Evolutionary conservation across 1,140 invertebrate genomes (phyloP), one percentile per base, ranked within the genome.

Genomic region (Eupeodes corollae): DNA sequence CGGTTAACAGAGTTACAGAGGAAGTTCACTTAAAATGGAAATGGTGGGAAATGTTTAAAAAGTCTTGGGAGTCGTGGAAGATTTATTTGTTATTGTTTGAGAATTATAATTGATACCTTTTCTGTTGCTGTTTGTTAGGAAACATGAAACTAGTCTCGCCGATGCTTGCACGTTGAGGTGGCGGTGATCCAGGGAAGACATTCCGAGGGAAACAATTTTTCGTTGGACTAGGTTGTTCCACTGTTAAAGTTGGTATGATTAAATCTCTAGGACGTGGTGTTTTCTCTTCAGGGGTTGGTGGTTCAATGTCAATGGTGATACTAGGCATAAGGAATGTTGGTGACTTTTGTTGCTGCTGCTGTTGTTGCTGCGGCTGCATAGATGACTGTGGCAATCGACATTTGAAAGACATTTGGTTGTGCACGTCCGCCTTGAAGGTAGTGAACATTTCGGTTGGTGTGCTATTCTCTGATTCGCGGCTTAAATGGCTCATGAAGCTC

Each of bases 141-240:
- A 72, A 72, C 51, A 64, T 66, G 50, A 69, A 70, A 48, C 57
- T 61, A 13, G 54, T 58, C 54, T 63, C 63, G 48, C 56, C 60
- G 41, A 58, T 70, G 21, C 70, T 71, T 9, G 73, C 70, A 56
- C 74, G 61, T 51, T 75, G 73, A 1, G 79, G 79, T 10, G 79
- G 79, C 3, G 80, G 80, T 9, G 79, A 80, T 1, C 79, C 79
- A 1, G 69, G 70, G 33, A 70, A 63, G 40, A 60, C 55, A 3
- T 66, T 51, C 26, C 60, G 51, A 12, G 68, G 67, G 16, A 66
- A 52, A 15, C 59, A 56, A 45, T 65, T 63, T 33, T 58, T 61
- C 2, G 72, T 75, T 16, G 79, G 79, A 2, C 78, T 80, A 1
- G 79, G 74, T 47, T 77, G 70, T 63, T 82, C 72, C 39, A 82